Base-by-base conservation (phyloP, 2,797 vertebrate species). In the Scolopax bukidnonensis region DNA sequence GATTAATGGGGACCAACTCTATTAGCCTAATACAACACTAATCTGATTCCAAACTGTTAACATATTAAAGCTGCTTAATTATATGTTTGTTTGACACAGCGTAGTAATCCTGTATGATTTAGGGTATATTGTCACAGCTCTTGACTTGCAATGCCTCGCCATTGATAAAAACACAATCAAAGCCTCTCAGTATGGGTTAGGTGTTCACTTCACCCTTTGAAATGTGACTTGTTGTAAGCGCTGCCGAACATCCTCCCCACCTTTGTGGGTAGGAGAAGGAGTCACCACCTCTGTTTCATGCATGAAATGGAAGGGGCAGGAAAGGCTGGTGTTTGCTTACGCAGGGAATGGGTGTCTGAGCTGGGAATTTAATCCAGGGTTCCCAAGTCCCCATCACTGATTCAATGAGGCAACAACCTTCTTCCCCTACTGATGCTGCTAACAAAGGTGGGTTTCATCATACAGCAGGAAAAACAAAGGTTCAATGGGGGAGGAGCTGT, bases 31-130 rank as follows among this genome's bases (percentile, higher is more conserved):
- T 92, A 92, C 75, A 95, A 89, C 81, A 43, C 56, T 96, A 97
- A 97, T 97, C 93, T 97, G 92, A 94, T 95, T 94, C 80, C 86
- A 94, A 96, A 96, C 91, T 95, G 95, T 96, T 97, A 96, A 95
- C 94, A 90, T 93, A 92, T 83, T 95, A 97, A 97, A 97, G 93
- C 95, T 89, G 83, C 95, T 97, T 97, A 96, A 95, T 97, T 94
- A 89, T 95, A 92, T 89, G 93, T 96, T 96, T 93, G 75, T 93
- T 96, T 92, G 94, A 95, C 87, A 93, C 78, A 84, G 25, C 80
- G 65, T 89, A 47, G 90, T 95, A 96, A 96, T 96, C 94, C 80
- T 84, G 87, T 80, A 61, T 91, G 87, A 92, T 95, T 92, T 94
- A 63, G 94, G 79, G 71, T 95, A 41, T 95, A 94, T 95, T 94